phyloP scores from a whole-genome alignment of 2,888 invertebrate species.

The Hymenopus coronatus region DNA sequence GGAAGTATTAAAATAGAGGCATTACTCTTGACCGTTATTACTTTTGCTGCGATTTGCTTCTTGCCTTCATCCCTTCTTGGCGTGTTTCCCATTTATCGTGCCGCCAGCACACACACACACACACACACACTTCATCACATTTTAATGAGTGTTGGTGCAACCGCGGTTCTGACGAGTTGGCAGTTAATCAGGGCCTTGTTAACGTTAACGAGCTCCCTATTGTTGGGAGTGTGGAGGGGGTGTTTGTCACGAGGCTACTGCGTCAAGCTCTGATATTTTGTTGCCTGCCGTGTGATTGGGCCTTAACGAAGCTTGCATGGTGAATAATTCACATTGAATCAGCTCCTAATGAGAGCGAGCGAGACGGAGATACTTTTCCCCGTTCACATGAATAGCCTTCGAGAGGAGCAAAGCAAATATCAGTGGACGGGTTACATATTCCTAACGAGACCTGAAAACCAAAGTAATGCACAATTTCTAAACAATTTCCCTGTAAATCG shows the following conservation, averaged over 20 bases:
- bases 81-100: background rate
- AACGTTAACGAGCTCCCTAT: constrained; percentile 20
- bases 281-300: constrained; percentile 15
- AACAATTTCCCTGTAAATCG: too few species aligned
- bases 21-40: too few species aligned
- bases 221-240: constrained; percentile 4
- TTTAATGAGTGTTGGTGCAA: constrained; percentile 21
- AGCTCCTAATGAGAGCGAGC: constrained; percentile 9
- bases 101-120: background rate
- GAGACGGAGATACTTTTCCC: background rate
- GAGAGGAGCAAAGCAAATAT: background rate
- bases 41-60: background rate
- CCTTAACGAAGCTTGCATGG: constrained; percentile 21
- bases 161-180: constrained; percentile 21
- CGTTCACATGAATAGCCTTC: too few species aligned
- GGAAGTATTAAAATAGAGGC: too few species aligned
- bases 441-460: too few species aligned
- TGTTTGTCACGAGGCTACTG: constrained; percentile 12
- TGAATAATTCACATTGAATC: constrained; percentile 21
- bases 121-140: constrained; percentile 2
- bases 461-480: background rate
- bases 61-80: background rate
- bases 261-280: constrained; percentile 1
- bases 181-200: constrained; percentile 20
- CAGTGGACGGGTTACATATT: background rate